Conservation (phyloP, 2,113 vertebrate genomes). For the Bufo bufo region DNA sequence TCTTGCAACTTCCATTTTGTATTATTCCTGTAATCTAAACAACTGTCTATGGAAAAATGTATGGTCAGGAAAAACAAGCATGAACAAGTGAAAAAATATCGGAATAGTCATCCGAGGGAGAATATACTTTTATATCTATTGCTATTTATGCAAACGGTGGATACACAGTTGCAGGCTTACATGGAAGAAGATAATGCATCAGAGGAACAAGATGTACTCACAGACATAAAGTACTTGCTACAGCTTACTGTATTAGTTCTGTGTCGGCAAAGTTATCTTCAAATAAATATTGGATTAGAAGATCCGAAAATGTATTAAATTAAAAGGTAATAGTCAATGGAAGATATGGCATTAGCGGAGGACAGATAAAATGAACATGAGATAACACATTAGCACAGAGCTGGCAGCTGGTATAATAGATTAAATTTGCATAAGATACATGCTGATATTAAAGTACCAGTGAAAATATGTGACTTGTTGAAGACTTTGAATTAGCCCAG, state of each 20-base stretch:
- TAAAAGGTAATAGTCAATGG: conserved; percentile 34
- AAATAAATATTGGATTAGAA: conserved; percentile 50
- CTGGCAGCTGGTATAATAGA: conserved; percentile 21
- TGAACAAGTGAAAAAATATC: neutral
- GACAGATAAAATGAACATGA: conserved; percentile 28
- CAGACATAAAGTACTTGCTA: neutral
- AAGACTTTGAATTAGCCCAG: conserved; percentile 20
- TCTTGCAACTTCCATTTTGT: no score
- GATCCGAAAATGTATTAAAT: conserved; percentile 23
- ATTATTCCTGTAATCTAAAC: no score
- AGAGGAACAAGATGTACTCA: neutral
- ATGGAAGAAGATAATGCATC: neutral
- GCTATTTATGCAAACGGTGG: neutral
- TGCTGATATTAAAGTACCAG: conserved; percentile 43
- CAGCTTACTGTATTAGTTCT: neutral
- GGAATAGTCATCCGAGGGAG: neutral
- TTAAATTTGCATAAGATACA: conserved; percentile 44
- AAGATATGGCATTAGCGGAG: conserved; percentile 39
- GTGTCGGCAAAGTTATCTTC: conserved; percentile 20
- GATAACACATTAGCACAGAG: conserved; percentile 47
- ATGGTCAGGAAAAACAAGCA: neutral
- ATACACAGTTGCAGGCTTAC: neutral
- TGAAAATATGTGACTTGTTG: neutral
- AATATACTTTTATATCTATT: neutral
- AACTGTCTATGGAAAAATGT: neutral